Evolutionary conservation across 1,140 invertebrate genomes (phyloP), one percentile per base, ranked within the genome.

Genomic region (Notospermus geniculatus): DNA sequence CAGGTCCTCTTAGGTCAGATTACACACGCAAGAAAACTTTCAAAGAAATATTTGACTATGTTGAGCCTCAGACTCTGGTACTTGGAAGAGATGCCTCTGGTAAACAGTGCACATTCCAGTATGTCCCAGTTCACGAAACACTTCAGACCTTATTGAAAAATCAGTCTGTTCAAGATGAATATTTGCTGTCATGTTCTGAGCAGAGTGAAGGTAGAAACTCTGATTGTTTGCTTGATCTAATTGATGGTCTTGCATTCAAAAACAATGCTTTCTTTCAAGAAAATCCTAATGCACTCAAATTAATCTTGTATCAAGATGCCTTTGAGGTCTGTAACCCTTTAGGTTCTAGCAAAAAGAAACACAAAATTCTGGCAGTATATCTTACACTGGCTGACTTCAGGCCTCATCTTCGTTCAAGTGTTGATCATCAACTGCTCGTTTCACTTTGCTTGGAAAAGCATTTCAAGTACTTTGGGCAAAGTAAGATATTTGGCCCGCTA

Each of bases 291-390:
- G 46, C 25, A 9, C 25, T 50, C 4, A 7, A 5, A 50, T 9
- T 50, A 7, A n/a, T 50, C 9, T 50, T 50, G n/a, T 50, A 27
- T n/a, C 46, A 50, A n/a, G 46, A 50, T 50, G 46, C 46, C n/a
- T 50, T 50, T n/a, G 46, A 50, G n/a, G 25, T 50, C n/a, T 5
- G 4, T 4, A 50, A 50, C n/a, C 46, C 46, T 5, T n/a, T 50
- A n/a, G 46, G 46, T 5, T 23, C 19, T 7, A 5, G 5, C n/a
- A 50, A 50, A 27, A 50, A 5, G n/a, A 50, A 50, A 27, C 46
- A 50, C 46, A 50, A 50, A n/a, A 50, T 50, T 50, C 9, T 50
- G 9, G 25, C 19, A 7, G 46, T 50, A 23, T 50, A 50, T 50
- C n/a, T 50, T 7, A 50, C 19, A 7, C 25, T 50, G 5, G 46